Evolutionary conservation across 2,797 vertebrate genomes (phyloP).

Genomic region (Threskiornis aethiopicus): DNA sequence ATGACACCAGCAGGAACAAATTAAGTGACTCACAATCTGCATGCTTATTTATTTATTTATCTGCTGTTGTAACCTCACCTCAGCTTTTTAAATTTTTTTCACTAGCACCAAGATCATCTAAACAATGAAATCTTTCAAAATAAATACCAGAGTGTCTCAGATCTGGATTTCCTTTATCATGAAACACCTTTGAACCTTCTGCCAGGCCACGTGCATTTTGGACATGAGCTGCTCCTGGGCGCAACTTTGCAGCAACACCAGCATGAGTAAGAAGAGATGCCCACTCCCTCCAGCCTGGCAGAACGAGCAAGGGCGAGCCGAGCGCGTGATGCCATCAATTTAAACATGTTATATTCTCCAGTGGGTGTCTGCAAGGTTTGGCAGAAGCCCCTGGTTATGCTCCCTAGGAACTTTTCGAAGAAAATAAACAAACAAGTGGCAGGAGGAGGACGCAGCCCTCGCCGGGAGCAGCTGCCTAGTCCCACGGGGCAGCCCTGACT

Average conservation of each 20-base stretch:
- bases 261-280: fast-evolving
- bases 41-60: not conserved
- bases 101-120: not conserved
- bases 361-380: not conserved
- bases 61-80: not conserved
- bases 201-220: fast-evolving
- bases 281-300: not conserved
- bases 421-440: not conserved
- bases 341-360: not conserved
- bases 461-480: not conserved
- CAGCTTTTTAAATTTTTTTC: not conserved
- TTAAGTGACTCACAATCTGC: not conserved
- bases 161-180: not conserved
- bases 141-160: not conserved
- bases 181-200: not conserved
- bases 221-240: not conserved
- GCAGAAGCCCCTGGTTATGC: not conserved
- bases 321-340: fast-evolving
- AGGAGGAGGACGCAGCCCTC: not conserved
- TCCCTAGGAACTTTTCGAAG: not conserved
- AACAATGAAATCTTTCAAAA: not conserved
- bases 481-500: not conserved
- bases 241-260: not conserved
- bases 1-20: not conserved
- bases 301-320: not conserved